phyloP scores from a whole-genome alignment of 2,113 vertebrate species.

The Eurypyga helias region DNA sequence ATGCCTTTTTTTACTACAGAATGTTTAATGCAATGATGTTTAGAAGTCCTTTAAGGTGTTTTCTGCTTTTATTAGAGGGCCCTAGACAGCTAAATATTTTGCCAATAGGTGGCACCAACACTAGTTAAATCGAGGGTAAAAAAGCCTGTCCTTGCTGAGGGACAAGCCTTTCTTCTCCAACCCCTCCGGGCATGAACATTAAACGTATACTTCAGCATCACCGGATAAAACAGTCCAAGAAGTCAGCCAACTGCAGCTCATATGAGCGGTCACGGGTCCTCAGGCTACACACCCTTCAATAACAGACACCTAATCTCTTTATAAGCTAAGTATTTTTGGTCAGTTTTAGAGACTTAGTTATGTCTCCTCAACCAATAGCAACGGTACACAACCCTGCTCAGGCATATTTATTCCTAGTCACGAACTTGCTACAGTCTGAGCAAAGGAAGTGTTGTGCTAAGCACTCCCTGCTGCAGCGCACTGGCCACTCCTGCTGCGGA shows the following conservation, averaged over 20 bases:
- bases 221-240: not conserved
- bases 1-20: not conserved
- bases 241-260: not conserved
- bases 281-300: not conserved
- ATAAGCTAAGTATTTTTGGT: not conserved
- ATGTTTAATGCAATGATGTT: not conserved
- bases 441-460: not conserved
- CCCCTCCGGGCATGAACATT: not conserved
- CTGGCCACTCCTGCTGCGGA: not conserved
- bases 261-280: not conserved
- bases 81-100: not conserved
- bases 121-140: not conserved
- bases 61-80: not conserved
- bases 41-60: not conserved
- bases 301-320: not conserved
- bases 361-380: not conserved
- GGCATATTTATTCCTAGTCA: not conserved
- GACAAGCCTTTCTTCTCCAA: not conserved
- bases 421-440: too few species aligned
- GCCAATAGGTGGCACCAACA: slow-evolving; percentile 38
- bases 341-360: not conserved
- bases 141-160: not conserved
- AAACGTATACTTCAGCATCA: not conserved
- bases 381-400: not conserved
- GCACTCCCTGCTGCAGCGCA: not conserved